A percentile compares a stretch with the other conserved stretches of the same genome.
Conservation (phyloP, 1,140 invertebrate species). For the Anagrus nilaparvatae region DNA sequence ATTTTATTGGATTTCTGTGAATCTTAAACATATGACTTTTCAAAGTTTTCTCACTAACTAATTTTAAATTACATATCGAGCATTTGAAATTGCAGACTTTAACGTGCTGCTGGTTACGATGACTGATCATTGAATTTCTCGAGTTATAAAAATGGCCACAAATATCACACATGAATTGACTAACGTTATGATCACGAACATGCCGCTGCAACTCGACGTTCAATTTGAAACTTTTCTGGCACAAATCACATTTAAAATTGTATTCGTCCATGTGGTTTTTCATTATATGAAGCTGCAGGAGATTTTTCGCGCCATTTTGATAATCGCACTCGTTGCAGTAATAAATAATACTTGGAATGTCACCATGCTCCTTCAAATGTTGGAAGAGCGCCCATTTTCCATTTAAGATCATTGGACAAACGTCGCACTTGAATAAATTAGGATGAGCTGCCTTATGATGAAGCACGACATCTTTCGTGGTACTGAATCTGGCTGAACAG, state of each 20-base stretch:
- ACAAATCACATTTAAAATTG: slow-evolving; percentile 40
- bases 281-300: slow-evolving; percentile 26
- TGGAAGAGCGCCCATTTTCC: too few species aligned
- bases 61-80: slow-evolving; percentile 22
- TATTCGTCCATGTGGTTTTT: slow-evolving; percentile 27
- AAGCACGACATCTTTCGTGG: too few species aligned
- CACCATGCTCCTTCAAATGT: too few species aligned
- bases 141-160: slow-evolving; percentile 25
- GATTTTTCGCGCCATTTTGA: slow-evolving; percentile 16
- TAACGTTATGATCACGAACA: slow-evolving; percentile 22
- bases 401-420: too few species aligned
- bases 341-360: too few species aligned
- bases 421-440: too few species aligned
- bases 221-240: slow-evolving; percentile 39
- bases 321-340: slow-evolving; percentile 26
- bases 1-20: slow-evolving; percentile 45
- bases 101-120: slow-evolving; percentile 21
- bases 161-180: slow-evolving; percentile 25
- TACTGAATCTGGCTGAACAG: too few species aligned
- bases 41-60: slow-evolving; percentile 21
- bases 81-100: slow-evolving; percentile 25
- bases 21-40: slow-evolving; percentile 27
- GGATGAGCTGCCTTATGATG: too few species aligned
- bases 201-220: slow-evolving; percentile 38
- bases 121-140: slow-evolving; percentile 22